Conservation (phyloP, 1,140 invertebrate species). For the Cherax quadricarinatus region DNA sequence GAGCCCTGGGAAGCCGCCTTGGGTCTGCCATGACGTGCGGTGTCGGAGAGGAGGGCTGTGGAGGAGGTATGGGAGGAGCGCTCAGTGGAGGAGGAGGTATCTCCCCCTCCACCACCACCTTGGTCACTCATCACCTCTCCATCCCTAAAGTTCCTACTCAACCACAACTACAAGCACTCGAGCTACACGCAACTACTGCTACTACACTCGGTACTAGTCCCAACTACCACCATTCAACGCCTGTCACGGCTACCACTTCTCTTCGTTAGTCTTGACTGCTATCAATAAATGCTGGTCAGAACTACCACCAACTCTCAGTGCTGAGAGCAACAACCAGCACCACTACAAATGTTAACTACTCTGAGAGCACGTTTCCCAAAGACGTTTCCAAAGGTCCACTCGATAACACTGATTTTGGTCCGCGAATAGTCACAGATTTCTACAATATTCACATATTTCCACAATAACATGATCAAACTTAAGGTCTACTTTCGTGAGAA, state of each 20-base stretch:
- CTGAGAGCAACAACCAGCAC: no score
- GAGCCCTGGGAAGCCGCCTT: neutral
- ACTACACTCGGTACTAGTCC: neutral
- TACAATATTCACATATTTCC: no score
- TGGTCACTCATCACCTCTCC: slow-evolving; percentile 36
- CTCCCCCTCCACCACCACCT: slow-evolving; percentile 32
- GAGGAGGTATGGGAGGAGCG: slow-evolving; percentile 63
- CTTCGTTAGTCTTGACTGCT: no score
- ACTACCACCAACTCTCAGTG: no score
- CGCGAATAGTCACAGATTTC: no score
- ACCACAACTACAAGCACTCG: neutral
- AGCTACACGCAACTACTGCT: neutral
- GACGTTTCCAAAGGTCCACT: no score
- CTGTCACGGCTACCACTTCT: neutral
- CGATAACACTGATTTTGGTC: no score
- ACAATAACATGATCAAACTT: no score
- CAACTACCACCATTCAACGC: neutral
- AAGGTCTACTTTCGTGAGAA: no score
- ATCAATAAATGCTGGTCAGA: no score
- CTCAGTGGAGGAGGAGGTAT: slow-evolving; percentile 37
- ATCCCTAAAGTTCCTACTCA: neutral
- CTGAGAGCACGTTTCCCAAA: no score
- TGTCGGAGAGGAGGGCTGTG: slow-evolving; percentile 50
- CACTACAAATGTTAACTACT: no score
- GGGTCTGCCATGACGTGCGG: neutral